Base-by-base conservation (phyloP, 2,113 vertebrate genomes). In the Vidua macroura region DNA sequence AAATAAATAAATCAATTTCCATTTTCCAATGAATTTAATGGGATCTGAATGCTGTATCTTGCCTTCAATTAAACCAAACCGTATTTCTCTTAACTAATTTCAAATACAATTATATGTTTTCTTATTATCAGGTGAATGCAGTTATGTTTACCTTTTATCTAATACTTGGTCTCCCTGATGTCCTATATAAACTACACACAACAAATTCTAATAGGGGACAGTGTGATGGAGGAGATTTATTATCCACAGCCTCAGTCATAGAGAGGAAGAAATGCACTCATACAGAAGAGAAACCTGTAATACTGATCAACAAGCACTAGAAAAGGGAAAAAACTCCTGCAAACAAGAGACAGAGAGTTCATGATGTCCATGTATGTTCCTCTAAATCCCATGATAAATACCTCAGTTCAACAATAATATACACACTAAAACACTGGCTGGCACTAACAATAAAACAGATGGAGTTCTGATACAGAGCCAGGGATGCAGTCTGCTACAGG, bases 21-120 rank as follows among this genome's bases (percentile, higher is more conserved):
- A 30, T 73, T 87, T 93, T 95, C 37, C 82, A 62, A 58, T 69
- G 8, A 89, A 90, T 70, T 92, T 84, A 55, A 52, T 72, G 52
- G 28, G 28, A 72, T 83, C 78, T 88, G 44, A 96, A 94, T 90
- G 60, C 52, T 64, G 10, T 51, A 59, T 72, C 60, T 83, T 35
- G 17, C 48, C 19, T 85, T 66, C 91, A 91, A 92, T 94, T 95
- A 90, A 72, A 86, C n/a, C 5, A 79, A 55, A n/a, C 37, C 68
- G 28, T n/a, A 43, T 80, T 93, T 94, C 53, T 85, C 67, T 82
- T 68, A 95, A 74, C 55, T 96, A 16, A 51, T 86, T 96, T 95
- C 77, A 93, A 92, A 83, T 68, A 55, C 16, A 49, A 79, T 94
- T 62, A 53, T 23, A 39, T 25, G 9, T 58, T 95, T 97, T 89